Evolutionary conservation across 2,888 invertebrate species (phyloP).

Genomic region (Pachydiplax longipennis): DNA sequence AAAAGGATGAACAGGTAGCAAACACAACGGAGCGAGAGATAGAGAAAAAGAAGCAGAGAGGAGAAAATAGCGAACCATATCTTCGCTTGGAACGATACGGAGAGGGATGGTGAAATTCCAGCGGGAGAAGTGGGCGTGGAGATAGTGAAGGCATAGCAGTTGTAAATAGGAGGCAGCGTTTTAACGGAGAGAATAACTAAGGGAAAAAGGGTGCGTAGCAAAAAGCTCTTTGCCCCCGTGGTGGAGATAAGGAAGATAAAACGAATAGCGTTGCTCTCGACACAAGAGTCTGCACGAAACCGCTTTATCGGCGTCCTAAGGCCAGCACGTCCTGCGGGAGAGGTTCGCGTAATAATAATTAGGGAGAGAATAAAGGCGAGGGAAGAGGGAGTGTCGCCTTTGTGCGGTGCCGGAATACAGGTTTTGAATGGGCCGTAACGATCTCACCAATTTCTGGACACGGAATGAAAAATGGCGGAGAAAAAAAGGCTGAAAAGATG

Average conservation of each 20-base stretch:
- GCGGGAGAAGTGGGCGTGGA: not conserved
- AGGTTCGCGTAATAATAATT: not conserved
- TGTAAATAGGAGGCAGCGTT: not conserved
- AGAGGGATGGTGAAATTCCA: not conserved
- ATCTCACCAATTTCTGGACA: not conserved
- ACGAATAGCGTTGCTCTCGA: not conserved
- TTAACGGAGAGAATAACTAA: not conserved
- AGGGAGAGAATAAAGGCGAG: not conserved
- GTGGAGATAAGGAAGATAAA: slow-evolving; percentile 7
- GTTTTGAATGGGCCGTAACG: not conserved
- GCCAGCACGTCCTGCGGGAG: not conserved
- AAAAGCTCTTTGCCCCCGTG: not conserved
- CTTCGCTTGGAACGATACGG: not conserved
- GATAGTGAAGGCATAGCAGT: not conserved
- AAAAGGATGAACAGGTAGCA: not conserved
- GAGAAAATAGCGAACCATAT: not conserved
- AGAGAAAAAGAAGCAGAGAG: not conserved
- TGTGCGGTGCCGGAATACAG: not conserved
- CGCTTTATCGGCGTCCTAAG: not conserved
- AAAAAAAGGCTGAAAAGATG: not conserved
- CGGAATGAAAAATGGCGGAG: not conserved
- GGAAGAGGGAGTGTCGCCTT: not conserved
- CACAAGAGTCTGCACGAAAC: not conserved
- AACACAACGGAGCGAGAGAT: not conserved
- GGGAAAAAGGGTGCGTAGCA: not conserved